phyloP scores from a whole-genome alignment of 2,888 invertebrate genomes.

The Cabera pusaria region DNA sequence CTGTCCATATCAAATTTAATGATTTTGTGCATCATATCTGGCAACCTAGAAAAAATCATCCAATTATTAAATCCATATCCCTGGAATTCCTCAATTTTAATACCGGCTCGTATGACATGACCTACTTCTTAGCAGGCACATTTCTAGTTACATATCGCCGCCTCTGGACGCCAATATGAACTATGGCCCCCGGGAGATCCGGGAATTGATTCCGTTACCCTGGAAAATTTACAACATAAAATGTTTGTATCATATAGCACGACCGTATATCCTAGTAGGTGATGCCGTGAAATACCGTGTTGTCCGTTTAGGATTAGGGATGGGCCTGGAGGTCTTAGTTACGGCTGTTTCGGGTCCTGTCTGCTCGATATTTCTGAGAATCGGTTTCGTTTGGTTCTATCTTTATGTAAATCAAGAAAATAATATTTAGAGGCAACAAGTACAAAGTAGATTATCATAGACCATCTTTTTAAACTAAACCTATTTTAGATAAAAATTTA shows the following conservation, averaged over 20 bases:
- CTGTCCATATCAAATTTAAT: too few relatives aligned
- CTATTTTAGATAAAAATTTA: too few relatives aligned
- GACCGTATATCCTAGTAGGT: conserved; percentile 29
- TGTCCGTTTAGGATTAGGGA: conserved; percentile 17
- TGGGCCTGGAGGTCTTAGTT: conserved; percentile 6
- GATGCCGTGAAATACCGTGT: conserved; percentile 35
- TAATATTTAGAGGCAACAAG: too few relatives aligned
- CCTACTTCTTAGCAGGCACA: conserved; percentile 27
- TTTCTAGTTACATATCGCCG: conserved; percentile 36
- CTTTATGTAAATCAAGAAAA: too few relatives aligned
- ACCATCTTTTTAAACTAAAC: too few relatives aligned
- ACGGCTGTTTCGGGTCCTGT: conserved; percentile 9
- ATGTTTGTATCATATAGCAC: conserved; percentile 28
- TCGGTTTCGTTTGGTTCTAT: too few relatives aligned
- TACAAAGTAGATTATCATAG: too few relatives aligned
- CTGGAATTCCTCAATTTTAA: conserved; percentile 1
- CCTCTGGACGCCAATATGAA: conserved; percentile 50
- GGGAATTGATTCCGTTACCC: conserved; percentile 51
- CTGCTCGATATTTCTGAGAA: conserved; percentile 1
- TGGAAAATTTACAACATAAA: conserved; percentile 45
- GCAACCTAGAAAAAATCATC: too few relatives aligned
- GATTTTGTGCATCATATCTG: too few relatives aligned
- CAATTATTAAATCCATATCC: too few relatives aligned
- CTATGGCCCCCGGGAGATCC: conserved; percentile 45
- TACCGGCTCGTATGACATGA: conserved; percentile 22